Base-by-base conservation (phyloP, 2,113 vertebrate genomes). In the Sceloporus undulatus region DNA sequence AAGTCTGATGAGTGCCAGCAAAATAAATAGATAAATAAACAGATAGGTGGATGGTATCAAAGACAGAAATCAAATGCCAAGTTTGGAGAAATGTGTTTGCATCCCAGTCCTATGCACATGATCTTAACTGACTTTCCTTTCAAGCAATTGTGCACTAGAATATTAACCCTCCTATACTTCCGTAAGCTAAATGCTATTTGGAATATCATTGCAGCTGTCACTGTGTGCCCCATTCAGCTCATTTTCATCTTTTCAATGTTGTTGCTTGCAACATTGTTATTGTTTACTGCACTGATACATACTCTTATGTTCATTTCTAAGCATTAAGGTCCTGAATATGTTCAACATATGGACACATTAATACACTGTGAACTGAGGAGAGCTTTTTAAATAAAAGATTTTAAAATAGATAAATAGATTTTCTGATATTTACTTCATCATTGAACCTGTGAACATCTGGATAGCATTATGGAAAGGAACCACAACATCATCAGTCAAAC, bases 1-100 rank as follows among this genome's bases (percentile, higher is more conserved):
- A 82, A 80, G 82, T 85, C 27, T 81, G 40, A 85, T 40, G 34
- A 76, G 38, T 65, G 34, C 76, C 54, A 85, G 23, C 23, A 80
- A n/a, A 68, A 85, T 68, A 18, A 27, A 38, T 74, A 52, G 19
- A 48, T 48, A 48, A 10, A 73, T 73, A 48, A 79, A 62, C 14
- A 62, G 54, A 70, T 25, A 8, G 5, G 54, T 52, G 16, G 38
- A 54, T 54, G 23, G 48, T 79, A 42, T 29, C 6, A 76, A 73
- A 89, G 79, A 85, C 23, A 48, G 40, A 42, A 75, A 18, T 85
- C 59, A 34, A 68, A 66, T 23, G 29, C 68, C 78, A 79, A 18
- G 2, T 71, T 59, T 75, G 71, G 4, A 56, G 34, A 84, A 82
- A 79, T 34, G 19, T 73, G 5, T 54, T 78, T 25, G 10, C 16